Percentiles rank a stretch among this genome's conserved stretches.
Evolutionary conservation across 2,797 vertebrate genomes (phyloP).

Genomic region (Hapalemur alaotrensis): DNA sequence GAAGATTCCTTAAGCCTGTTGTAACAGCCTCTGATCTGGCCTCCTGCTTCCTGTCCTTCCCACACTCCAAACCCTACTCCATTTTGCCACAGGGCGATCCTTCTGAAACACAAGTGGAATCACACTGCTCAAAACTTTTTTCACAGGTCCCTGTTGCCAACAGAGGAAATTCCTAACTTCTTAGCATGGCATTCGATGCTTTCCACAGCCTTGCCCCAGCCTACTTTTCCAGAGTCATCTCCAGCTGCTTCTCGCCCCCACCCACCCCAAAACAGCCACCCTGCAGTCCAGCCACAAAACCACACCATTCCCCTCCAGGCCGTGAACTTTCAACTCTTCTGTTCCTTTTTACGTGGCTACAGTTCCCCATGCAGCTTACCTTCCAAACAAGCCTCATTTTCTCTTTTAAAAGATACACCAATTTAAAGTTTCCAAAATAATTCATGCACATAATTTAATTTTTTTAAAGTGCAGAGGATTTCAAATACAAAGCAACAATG

Average conservation of each 20-base stretch:
- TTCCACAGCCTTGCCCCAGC: neutral
- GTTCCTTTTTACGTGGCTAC: neutral
- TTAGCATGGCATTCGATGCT: neutral
- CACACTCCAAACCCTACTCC: neutral
- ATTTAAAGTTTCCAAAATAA: neutral
- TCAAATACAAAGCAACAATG: neutral
- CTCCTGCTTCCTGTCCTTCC: neutral
- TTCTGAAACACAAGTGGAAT: neutral
- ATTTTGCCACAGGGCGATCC: neutral
- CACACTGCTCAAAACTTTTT: neutral
- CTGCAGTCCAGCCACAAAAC: neutral
- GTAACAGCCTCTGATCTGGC: neutral
- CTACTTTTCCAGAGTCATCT: neutral
- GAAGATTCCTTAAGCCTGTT: neutral
- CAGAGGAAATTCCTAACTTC: conserved; percentile 52
- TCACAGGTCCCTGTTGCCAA: neutral
- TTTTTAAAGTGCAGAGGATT: neutral
- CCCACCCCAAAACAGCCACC: neutral
- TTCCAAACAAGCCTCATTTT: neutral
- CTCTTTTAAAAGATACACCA: neutral
- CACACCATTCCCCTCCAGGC: neutral
- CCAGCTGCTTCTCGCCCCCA: neutral
- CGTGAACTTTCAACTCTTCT: neutral
- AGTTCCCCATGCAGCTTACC: neutral
- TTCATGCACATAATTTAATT: neutral